Conservation (phyloP, 2,797 vertebrate genomes). For the Rhodeus uyekii region DNA sequence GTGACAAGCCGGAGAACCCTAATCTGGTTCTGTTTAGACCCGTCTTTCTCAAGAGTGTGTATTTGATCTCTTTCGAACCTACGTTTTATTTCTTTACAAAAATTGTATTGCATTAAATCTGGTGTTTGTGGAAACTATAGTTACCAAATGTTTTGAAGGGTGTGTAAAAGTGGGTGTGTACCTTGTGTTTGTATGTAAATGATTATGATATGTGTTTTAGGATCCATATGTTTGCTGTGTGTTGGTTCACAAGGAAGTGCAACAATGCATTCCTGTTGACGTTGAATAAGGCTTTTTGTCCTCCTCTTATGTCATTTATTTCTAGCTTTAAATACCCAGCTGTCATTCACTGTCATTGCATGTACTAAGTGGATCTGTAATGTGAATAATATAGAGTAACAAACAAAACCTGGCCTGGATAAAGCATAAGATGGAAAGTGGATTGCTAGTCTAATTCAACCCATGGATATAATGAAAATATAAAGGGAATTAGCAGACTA, state of each 20-base stretch:
- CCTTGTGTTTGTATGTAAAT: background rate
- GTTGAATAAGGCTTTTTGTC: background rate
- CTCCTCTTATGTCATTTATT: background rate
- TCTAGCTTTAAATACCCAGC: background rate
- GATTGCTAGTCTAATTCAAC: background rate
- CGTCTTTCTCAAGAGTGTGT: background rate
- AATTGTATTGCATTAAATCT: background rate
- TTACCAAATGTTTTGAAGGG: slow-evolving; percentile 10
- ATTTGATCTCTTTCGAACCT: background rate
- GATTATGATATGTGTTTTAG: background rate
- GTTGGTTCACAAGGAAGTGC: background rate
- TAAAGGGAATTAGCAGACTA: background rate
- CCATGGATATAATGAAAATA: background rate
- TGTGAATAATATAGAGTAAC: background rate
- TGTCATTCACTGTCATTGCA: background rate
- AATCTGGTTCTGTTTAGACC: background rate
- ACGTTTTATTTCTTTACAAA: background rate
- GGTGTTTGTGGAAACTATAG: background rate
- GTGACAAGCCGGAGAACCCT: background rate
- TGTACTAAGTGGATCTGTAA: background rate
- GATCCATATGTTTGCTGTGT: slow-evolving; percentile 8
- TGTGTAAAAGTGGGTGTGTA: background rate
- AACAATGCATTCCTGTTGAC: background rate
- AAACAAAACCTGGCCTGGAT: background rate
- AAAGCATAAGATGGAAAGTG: background rate